Evolutionary conservation across 2,888 invertebrate species (phyloP), one percentile per base, ranked within the genome.

Genomic region (Abrostola tripartita): DNA sequence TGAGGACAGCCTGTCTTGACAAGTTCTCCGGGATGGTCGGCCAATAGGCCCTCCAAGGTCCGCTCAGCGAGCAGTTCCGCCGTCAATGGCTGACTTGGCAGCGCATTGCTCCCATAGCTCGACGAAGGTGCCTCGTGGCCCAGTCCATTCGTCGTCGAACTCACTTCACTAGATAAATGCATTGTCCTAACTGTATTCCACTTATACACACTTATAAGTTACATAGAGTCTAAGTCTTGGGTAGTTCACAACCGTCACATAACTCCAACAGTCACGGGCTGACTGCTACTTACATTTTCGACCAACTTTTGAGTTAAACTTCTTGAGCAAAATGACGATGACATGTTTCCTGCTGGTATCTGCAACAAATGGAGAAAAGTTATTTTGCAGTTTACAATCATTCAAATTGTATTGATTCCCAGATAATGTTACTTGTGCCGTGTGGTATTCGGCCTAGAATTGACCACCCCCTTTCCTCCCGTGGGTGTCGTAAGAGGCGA

Each of bases 1-100:
- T 98, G 97, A 0, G 99, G 99, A 86, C 97, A 97, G n/a, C 99
- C 99, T 76, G 99, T 99, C 87, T 98, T 96, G 67, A 99, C 97
- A 76, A 99, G 94, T 92, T 98, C 98, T 14, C 98, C 98, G 5
- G 98, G 98, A 93, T 98, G 98, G 85, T 98, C 98, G 59, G 98
- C 97, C 68, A 98, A 92, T 69, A 98, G 95, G 55, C 97, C 97
- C 87, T 98, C 98, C 71, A 98, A 92, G 2, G 98, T 98, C 74
- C 98, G 95, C 86, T 98, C 98, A 52, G 98, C 97, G 75, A 98
- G 92, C 54, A 97, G 95, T 88, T 98, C 98, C 6, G 98, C 97
- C 36, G 98, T 98, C 88, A 98, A 89, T 37, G 96, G 95, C 85
- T 95, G 95, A 68, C 95, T 95, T 5, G 95, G 90, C 55, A 95